Conservation (phyloP, 2,797 vertebrate genomes). For the Ataeniobius toweri region DNA sequence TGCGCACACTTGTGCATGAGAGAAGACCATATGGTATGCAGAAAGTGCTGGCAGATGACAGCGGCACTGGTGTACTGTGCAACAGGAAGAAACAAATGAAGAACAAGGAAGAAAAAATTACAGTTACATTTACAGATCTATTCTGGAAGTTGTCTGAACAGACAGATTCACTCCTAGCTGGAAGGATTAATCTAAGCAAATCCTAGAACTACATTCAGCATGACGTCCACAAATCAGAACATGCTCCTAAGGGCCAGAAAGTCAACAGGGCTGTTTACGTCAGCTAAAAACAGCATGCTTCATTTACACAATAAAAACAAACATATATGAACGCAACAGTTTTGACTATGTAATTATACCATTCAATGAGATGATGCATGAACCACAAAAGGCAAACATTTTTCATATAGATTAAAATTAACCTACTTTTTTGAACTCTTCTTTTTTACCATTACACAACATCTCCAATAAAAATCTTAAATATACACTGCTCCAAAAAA, state of each 20-base stretch:
- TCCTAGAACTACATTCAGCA: slow-evolving; percentile 13
- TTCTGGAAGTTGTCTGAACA: slow-evolving; percentile 29
- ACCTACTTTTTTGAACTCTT: neutral
- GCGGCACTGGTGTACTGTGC: slow-evolving; percentile 14
- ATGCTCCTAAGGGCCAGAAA: slow-evolving; percentile 49
- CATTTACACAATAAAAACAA: slow-evolving; percentile 29
- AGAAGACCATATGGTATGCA: slow-evolving; percentile 46
- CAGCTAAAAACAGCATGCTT: slow-evolving; percentile 28
- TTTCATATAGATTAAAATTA: neutral
- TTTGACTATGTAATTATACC: neutral
- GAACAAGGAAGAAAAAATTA: slow-evolving; percentile 15
- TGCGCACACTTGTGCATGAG: slow-evolving; percentile 24
- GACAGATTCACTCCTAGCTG: slow-evolving; percentile 42
- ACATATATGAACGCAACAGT: neutral
- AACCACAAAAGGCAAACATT: neutral
- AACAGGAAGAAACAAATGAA: slow-evolving; percentile 36
- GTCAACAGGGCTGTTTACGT: slow-evolving; percentile 54
- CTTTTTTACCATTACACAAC: neutral
- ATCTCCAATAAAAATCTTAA: too few relatives aligned
- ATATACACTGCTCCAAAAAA: too few relatives aligned
- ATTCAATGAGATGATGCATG: neutral
- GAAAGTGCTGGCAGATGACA: slow-evolving; percentile 38
- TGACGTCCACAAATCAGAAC: slow-evolving; percentile 18
- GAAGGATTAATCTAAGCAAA: slow-evolving; percentile 18
- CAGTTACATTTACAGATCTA: slow-evolving; percentile 56